phyloP scores from a whole-genome alignment of 2,888 invertebrate genomes.

The Helleia helle region DNA sequence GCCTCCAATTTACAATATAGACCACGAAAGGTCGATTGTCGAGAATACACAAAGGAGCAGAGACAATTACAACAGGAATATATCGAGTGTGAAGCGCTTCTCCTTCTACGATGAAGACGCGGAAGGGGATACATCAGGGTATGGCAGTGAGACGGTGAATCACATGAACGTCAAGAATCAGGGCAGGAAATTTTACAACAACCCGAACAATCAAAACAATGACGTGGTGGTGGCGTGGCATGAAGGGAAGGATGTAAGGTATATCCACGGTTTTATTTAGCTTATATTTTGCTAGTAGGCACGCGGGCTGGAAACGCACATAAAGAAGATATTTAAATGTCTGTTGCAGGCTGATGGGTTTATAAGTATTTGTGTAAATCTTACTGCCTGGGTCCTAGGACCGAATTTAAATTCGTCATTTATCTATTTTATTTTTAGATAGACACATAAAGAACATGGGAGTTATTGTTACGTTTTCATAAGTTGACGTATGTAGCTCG shows the following conservation, averaged over 20 bases:
- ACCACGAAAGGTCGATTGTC: slow-evolving; percentile 39
- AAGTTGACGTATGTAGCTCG: too few relatives aligned
- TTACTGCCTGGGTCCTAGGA: too few relatives aligned
- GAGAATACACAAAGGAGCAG: slow-evolving; percentile 44
- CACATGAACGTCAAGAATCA: slow-evolving; percentile 51
- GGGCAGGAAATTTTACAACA: slow-evolving; percentile 34
- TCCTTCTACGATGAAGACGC: slow-evolving; percentile 68
- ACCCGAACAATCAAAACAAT: slow-evolving; percentile 28
- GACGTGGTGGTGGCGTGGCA: slow-evolving; percentile 60
- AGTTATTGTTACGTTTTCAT: too few relatives aligned
- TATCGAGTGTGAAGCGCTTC: slow-evolving; percentile 58
- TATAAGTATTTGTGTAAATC: too few relatives aligned
- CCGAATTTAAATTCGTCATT: too few relatives aligned
- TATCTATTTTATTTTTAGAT: too few relatives aligned
- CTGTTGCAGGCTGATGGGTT: too few relatives aligned
- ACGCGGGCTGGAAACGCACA: too few relatives aligned
- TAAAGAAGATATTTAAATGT: too few relatives aligned
- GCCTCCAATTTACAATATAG: slow-evolving; percentile 75
- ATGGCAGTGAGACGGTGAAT: slow-evolving; percentile 84
- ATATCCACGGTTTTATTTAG: too few relatives aligned
- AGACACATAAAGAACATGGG: too few relatives aligned
- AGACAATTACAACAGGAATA: slow-evolving; percentile 45
- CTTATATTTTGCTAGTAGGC: too few relatives aligned
- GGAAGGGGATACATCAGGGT: slow-evolving; percentile 87
- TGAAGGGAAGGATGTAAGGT: slow-evolving; percentile 51